Evolutionary conservation across 2,797 vertebrate species (phyloP).

Genomic region (Amblyopsis hoosieri): DNA sequence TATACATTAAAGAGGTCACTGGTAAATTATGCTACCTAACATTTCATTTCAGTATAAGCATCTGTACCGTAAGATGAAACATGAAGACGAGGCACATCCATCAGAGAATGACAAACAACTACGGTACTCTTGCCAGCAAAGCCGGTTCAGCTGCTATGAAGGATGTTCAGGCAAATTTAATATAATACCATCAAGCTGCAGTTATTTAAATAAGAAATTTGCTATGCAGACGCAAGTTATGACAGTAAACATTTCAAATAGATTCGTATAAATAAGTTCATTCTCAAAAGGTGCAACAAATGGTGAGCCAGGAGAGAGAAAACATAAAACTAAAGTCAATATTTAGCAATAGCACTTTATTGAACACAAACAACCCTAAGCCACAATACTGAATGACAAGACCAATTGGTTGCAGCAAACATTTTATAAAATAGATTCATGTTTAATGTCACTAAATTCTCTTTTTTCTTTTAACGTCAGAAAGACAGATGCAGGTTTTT

Average conservation of each 20-base stretch:
- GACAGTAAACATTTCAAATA: background rate
- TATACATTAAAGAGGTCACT: too few species aligned
- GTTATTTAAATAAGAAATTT: too few species aligned
- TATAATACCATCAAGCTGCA: too few species aligned
- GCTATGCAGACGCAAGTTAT: background rate
- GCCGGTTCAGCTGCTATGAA: too few species aligned
- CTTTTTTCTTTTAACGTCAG: slow-evolving; percentile 81
- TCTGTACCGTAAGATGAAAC: too few species aligned
- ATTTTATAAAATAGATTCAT: slow-evolving; percentile 86
- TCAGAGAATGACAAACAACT: too few species aligned
- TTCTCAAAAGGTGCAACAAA: background rate
- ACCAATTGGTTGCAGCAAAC: slow-evolving; percentile 81
- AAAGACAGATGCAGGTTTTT: slow-evolving; percentile 82
- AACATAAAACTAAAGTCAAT: slow-evolving; percentile 35
- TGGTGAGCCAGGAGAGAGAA: slow-evolving; percentile 13
- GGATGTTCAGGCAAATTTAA: too few species aligned
- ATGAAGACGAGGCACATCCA: too few species aligned
- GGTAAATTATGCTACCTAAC: too few species aligned
- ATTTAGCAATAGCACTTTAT: slow-evolving; percentile 91
- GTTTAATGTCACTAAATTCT: slow-evolving; percentile 80
- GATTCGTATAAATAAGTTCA: background rate
- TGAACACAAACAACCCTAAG: slow-evolving; percentile 89
- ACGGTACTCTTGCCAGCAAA: too few species aligned
- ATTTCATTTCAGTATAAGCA: too few species aligned
- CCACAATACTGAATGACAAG: slow-evolving; percentile 87